A percentile compares a stretch with the other conserved stretches of the same genome.
Conservation (phyloP, 2,888 invertebrate genomes). For the Tenthredo mesomela region DNA sequence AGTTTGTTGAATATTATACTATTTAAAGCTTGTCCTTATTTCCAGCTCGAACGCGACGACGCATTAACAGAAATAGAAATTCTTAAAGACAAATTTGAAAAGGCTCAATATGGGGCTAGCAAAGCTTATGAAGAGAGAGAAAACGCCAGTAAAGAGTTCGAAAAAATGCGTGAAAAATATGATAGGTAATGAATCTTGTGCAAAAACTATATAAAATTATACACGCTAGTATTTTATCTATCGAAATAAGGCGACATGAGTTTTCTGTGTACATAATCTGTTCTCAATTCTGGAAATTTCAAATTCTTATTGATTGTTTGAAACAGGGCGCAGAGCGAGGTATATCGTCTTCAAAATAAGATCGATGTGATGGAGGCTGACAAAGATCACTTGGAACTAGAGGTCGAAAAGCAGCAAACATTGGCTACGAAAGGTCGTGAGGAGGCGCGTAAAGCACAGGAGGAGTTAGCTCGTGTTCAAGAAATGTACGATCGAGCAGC, state of each 20-base stretch:
- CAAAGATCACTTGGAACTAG: constrained; percentile 91
- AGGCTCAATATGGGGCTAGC: constrained; percentile 89
- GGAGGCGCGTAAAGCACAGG: constrained; percentile 92
- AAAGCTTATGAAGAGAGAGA: constrained; percentile 94
- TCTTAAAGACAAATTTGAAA: constrained; percentile 93
- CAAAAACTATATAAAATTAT: not conserved
- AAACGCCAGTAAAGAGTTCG: constrained; percentile 93
- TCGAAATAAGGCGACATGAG: too few species aligned
- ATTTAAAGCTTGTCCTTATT: not conserved
- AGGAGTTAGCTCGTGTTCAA: constrained; percentile 91
- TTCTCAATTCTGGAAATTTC: not conserved
- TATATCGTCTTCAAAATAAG: constrained; percentile 93
- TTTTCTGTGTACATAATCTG: not conserved
- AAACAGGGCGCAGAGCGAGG: constrained; percentile 91
- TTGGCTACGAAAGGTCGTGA: constrained; percentile 90
- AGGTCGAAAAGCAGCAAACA: constrained; percentile 91
- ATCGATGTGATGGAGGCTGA: constrained; percentile 93
- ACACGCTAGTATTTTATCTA: too few species aligned
- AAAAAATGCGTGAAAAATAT: constrained; percentile 95
- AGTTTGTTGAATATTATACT: not conserved
- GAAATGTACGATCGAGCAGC: constrained; percentile 94
- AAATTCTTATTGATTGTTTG: constrained; percentile 11
- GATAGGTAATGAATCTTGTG: constrained; percentile 83
- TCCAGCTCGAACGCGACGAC: constrained; percentile 92
- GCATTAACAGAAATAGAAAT: constrained; percentile 91